Conservation (phyloP, 2,113 vertebrate genomes). For the Rhineura floridana region DNA sequence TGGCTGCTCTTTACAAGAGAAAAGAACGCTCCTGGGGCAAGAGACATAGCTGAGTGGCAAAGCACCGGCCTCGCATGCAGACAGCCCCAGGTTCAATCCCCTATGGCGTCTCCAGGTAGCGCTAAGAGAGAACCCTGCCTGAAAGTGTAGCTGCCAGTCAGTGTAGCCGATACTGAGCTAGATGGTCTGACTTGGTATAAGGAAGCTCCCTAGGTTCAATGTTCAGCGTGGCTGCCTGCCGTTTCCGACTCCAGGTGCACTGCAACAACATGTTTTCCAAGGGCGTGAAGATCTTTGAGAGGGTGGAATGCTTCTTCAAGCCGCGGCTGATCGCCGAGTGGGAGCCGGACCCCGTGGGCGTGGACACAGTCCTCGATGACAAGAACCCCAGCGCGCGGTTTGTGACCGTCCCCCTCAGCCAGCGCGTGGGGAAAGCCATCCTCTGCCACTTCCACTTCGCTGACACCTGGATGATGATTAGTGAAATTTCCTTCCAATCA, state of each 20-base stretch:
- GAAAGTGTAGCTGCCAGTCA: too few species aligned
- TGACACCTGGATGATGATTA: constrained; percentile 92
- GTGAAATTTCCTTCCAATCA: constrained; percentile 90
- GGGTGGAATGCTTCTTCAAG: constrained; percentile 86
- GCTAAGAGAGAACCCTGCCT: too few species aligned
- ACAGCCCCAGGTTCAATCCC: too few species aligned
- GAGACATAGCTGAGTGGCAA: too few species aligned
- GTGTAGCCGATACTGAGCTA: too few species aligned
- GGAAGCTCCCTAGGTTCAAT: too few species aligned
- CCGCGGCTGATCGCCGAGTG: constrained; percentile 77
- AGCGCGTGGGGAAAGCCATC: constrained; percentile 79
- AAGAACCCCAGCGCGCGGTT: constrained; percentile 90
- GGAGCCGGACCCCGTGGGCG: constrained; percentile 79
- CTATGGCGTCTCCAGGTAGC: too few species aligned
- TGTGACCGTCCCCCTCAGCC: constrained; percentile 84
- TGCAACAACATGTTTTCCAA: constrained; percentile 93
- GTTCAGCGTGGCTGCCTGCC: not conserved
- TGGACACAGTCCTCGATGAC: constrained; percentile 87
- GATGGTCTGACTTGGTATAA: too few species aligned
- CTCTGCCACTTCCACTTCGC: constrained; percentile 88
- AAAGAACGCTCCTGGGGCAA: too few species aligned
- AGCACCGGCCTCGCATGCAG: too few species aligned
- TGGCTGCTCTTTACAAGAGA: not conserved
- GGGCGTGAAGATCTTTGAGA: constrained; percentile 90
- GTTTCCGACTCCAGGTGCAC: constrained; percentile 79